Conservation (phyloP, 2,888 invertebrate species). For the Leptinotarsa rubiginosa region DNA sequence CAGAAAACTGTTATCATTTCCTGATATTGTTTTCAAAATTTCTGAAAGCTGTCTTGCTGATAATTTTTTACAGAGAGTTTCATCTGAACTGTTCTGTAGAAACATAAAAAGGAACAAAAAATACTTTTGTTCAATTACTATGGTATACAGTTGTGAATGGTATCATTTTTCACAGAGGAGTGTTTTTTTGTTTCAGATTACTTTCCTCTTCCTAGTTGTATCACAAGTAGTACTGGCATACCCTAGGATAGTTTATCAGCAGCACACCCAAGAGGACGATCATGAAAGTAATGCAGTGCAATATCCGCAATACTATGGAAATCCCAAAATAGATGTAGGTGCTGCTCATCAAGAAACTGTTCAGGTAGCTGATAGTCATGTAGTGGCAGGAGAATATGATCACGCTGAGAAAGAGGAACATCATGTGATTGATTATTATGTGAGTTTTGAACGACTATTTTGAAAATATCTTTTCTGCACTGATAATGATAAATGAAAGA, state of each 20-base stretch:
- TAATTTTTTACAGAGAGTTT: too few species aligned
- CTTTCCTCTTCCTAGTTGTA: slow-evolving; percentile 25
- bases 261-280: slow-evolving; percentile 41
- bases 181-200: slow-evolving; percentile 31
- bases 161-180: neutral
- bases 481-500: too few species aligned
- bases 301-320: slow-evolving; percentile 40
- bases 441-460: slow-evolving; percentile 27
- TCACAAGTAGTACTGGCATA: slow-evolving; percentile 36
- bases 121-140: too few species aligned
- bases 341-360: slow-evolving; percentile 41
- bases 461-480: neutral
- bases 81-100: too few species aligned
- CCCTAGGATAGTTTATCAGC: slow-evolving; percentile 46
- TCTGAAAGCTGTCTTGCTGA: too few species aligned
- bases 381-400: slow-evolving; percentile 35
- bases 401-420: slow-evolving; percentile 32
- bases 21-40: too few species aligned
- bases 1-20: too few species aligned
- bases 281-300: slow-evolving; percentile 38
- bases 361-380: slow-evolving; percentile 37
- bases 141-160: neutral
- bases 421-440: slow-evolving; percentile 45
- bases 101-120: too few species aligned
- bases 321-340: slow-evolving; percentile 31